phyloP scores from a whole-genome alignment of 2,888 invertebrate species.

The Dasypolia templi region DNA sequence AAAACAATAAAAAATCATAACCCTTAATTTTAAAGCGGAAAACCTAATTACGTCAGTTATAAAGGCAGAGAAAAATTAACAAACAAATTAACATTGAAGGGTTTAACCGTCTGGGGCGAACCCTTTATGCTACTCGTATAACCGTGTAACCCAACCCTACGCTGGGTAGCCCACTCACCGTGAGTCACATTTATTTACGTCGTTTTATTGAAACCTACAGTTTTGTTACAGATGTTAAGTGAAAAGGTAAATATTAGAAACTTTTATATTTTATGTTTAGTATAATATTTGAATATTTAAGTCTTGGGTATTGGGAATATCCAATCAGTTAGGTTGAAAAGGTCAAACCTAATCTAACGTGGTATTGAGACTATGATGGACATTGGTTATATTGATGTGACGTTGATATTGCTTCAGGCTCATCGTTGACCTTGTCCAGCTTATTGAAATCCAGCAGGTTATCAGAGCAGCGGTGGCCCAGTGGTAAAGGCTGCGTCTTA shows the following conservation, averaged over 20 bases:
- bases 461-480: too few species aligned
- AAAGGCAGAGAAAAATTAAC: constrained; percentile 83
- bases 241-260: constrained; percentile 19
- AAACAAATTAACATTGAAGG: constrained; percentile 87
- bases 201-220: constrained; percentile 57
- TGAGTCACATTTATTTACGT: constrained; percentile 71
- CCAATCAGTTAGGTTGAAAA: background rate
- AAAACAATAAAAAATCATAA: constrained; percentile 68
- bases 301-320: background rate
- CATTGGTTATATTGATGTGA: background rate
- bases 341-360: background rate
- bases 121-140: constrained; percentile 87
- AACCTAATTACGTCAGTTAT: constrained; percentile 72
- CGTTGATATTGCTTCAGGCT: background rate
- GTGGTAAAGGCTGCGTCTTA: too few species aligned
- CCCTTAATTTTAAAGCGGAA: constrained; percentile 67
- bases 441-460: background rate
- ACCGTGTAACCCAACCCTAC: constrained; percentile 82
- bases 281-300: background rate
- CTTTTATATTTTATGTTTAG: background rate
- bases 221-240: constrained; percentile 20
- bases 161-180: constrained; percentile 68
- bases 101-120: constrained; percentile 80
- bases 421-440: background rate
- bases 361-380: background rate